A percentile compares a stretch with the other conserved stretches of the same genome.
Conservation (phyloP, 2,797 vertebrate genomes). For the Chromobotia macracanthus region DNA sequence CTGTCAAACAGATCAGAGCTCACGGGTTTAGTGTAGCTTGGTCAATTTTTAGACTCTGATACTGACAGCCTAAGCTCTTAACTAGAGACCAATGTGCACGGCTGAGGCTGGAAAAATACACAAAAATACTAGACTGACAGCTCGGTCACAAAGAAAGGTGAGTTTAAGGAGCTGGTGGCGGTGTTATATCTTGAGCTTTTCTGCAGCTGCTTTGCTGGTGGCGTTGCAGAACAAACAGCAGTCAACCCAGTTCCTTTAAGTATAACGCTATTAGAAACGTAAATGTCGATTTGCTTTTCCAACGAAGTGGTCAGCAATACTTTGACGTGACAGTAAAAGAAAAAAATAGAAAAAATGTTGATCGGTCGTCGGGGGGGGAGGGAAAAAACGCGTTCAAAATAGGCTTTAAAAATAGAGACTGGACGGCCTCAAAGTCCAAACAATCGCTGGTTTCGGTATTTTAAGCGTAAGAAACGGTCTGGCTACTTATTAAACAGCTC, state of each 20-base stretch:
- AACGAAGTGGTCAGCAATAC: slow-evolving; percentile 7
- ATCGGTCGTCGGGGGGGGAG: slow-evolving; percentile 15
- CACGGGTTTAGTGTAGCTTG: slow-evolving; percentile 6
- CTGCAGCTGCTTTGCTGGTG: slow-evolving; percentile 29
- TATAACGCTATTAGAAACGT: not conserved
- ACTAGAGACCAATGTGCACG: slow-evolving; percentile 14
- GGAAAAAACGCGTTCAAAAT: slow-evolving; percentile 32
- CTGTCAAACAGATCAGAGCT: slow-evolving; percentile 48
- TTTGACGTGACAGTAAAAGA: not conserved
- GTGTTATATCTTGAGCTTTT: slow-evolving; percentile 10
- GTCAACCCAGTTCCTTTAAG: slow-evolving; percentile 2
- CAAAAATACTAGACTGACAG: not conserved
- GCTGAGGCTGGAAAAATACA: not conserved
- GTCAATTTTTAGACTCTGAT: slow-evolving; percentile 32
- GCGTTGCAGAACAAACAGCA: slow-evolving; percentile 24
- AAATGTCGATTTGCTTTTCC: not conserved
- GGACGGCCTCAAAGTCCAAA: slow-evolving; percentile 41
- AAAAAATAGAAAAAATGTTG: not conserved
- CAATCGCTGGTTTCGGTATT: slow-evolving; percentile 37
- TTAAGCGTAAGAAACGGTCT: slow-evolving; percentile 19
- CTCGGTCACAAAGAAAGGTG: not conserved
- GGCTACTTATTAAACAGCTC: slow-evolving; percentile 55
- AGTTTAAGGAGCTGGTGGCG: slow-evolving; percentile 31
- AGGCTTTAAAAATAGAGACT: not conserved
- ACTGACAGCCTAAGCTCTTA: slow-evolving; percentile 19